Evolutionary conservation across 37 sponge, comb jelly and placozoan species (phyloP).

Genomic region (Cladorhizidae sp.): DNA sequence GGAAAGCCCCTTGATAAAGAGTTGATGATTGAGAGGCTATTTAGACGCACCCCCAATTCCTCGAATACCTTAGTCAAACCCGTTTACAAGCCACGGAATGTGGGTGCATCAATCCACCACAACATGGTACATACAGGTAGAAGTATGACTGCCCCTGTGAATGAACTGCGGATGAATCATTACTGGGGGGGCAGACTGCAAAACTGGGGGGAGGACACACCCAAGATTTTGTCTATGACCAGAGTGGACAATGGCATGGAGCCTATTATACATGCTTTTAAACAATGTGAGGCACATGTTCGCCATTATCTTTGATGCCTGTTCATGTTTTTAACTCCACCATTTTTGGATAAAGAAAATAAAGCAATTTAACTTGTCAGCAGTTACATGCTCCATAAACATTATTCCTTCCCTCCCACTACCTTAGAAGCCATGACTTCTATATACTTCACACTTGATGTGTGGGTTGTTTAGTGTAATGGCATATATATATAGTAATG

Average conservation of each 20-base stretch:
- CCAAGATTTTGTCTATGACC: constrained; percentile 48
- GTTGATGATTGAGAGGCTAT: constrained; percentile 53
- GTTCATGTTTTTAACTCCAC: too few species aligned
- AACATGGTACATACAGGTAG: constrained; percentile 29
- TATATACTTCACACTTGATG: too few species aligned
- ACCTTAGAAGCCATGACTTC: too few species aligned
- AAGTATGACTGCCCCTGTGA: constrained; percentile 24
- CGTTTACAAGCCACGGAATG: constrained; percentile 50
- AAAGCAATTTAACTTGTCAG: too few species aligned
- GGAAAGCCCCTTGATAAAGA: constrained; percentile 45
- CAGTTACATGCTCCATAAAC: too few species aligned
- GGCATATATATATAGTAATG: too few species aligned
- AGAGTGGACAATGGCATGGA: constrained; percentile 47
- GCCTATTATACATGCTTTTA: constrained; percentile 42
- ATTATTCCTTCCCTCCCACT: too few species aligned
- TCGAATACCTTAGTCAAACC: constrained; percentile 73
- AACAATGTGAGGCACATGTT: constrained; percentile 21
- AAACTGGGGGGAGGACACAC: constrained; percentile 81
- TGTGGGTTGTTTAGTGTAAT: too few species aligned
- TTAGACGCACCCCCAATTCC: constrained; percentile 49
- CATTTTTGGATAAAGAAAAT: too few species aligned
- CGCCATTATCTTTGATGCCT: constrained; percentile 17
- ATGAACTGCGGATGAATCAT: constrained; percentile 72
- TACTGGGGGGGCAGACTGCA: constrained; percentile 86
- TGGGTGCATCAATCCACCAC: constrained; percentile 63